Percentiles rank a stretch among this genome's conserved stretches.
These are phyloP conservation scores for Ahaetulla prasina DNA, from an alignment of 2,113 vertebrate genomes.

Conservation along the genomic window DNA sequence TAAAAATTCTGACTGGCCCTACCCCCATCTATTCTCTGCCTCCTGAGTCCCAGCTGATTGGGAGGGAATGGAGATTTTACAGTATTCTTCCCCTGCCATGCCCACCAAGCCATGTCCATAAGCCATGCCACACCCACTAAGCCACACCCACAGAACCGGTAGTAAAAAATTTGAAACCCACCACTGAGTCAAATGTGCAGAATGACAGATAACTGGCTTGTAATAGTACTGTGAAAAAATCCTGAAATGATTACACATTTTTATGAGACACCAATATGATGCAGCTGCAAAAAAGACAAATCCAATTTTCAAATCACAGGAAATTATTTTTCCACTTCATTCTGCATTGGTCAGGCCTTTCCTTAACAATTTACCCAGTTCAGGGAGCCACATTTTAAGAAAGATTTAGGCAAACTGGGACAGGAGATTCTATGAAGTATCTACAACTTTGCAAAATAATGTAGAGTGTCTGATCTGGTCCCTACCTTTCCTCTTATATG, in stretches of 20 bases:
- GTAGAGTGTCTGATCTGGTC: neutral
- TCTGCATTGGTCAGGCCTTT: neutral
- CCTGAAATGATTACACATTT: neutral
- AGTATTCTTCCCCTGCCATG: no score
- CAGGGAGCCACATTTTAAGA: neutral
- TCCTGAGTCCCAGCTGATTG: no score
- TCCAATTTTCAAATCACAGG: neutral
- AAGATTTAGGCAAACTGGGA: neutral
- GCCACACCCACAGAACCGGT: no score
- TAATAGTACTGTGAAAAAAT: neutral
- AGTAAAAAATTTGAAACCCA: no score
- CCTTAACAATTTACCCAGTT: neutral
- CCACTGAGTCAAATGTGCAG: neutral
- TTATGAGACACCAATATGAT: neutral
- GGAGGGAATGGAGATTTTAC: no score
- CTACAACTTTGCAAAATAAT: neutral
- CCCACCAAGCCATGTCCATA: no score
- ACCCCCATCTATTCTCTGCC: no score
- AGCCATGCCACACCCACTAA: no score
- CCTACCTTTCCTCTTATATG: neutral
- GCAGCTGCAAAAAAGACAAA: neutral
- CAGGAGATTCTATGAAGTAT: neutral
- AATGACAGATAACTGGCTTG: neutral
- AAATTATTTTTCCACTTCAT: neutral
- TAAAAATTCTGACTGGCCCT: no score